Base-by-base conservation (phyloP, 2,888 invertebrate species). In the Athalia cordata region DNA sequence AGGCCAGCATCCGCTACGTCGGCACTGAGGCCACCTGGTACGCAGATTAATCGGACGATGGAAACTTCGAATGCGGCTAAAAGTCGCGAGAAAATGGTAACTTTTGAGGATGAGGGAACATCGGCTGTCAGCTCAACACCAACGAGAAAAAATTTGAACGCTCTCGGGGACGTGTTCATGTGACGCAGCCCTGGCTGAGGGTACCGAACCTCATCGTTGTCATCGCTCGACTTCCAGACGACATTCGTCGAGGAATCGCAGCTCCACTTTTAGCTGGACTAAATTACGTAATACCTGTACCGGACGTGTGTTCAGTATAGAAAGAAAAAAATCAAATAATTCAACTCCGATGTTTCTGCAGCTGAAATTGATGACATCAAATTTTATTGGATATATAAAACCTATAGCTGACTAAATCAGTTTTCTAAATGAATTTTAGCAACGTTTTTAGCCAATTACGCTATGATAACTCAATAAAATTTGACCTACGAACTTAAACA, bases 141-240 rank as follows among this genome's bases (percentile, higher is more conserved):
- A 8, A 84, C 84, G 3, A 87, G 88, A 74, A 90, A 90, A 82
- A 90, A 90, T 82, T 89, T 90, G 74, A 89, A 91, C 55, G 91
- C 92, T 79, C 91, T 93, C 68, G 94, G 94, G 79, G 95, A 95
- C 89, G 94, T 96, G 84, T 96, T 96, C 89, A 96, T 96, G 96
- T 96, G 95, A 96, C 94, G 92, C 78, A 72, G 78, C 64, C 78
- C 78, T 66, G 76, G 78, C 78, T 78, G 78, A 78, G 65, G 75
- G 75, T 75, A 50, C 52, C 75, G 75, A 49, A 75, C 75, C 75
- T 75, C 75, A 64, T 75, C 75, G 75, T 62, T 75, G 11, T 62
- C 75, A 29, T 75, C 75, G 59, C 75, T 75, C n/a, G 75, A 75
- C 45, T 47, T 61, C n/a, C 49, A 52, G 75, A 50, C 75, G 15